Conservation (phyloP, 2,113 vertebrate genomes). For the Gambusia holbrooki region DNA sequence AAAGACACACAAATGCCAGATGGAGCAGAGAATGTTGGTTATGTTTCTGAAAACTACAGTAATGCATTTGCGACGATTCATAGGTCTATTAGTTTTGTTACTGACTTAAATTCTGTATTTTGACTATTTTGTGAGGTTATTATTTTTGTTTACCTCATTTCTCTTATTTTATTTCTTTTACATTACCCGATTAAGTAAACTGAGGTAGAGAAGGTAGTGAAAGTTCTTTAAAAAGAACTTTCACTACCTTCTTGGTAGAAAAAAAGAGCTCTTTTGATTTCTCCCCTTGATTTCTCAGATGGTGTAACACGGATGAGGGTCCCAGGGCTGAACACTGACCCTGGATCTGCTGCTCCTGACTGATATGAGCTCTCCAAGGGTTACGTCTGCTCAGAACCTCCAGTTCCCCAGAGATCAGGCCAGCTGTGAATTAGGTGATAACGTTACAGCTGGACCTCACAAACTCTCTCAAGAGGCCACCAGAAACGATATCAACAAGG, state of each 20-base stretch:
- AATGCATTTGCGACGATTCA: too few species aligned
- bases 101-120: too few species aligned
- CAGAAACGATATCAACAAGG: slow-evolving; percentile 2
- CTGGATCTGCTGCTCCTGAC: slow-evolving; percentile 40
- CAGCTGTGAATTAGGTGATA: slow-evolving; percentile 46
- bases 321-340: slow-evolving; percentile 21
- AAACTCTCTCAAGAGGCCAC: slow-evolving; percentile 5
- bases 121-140: too few species aligned
- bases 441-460: slow-evolving; percentile 30
- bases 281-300: background rate
- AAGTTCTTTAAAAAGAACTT: too few species aligned
- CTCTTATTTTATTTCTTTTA: too few species aligned
- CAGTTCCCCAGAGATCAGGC: slow-evolving; percentile 34
- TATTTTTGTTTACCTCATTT: too few species aligned
- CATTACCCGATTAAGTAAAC: too few species aligned
- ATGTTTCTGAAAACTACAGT: too few species aligned
- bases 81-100: too few species aligned
- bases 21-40: too few species aligned
- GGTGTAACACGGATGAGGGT: slow-evolving; percentile 28
- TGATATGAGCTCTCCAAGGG: slow-evolving; percentile 57
- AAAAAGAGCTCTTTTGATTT: slow-evolving; percentile 28
- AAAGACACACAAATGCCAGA: too few species aligned
- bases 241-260: too few species aligned
- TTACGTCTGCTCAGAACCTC: slow-evolving; percentile 24
- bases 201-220: background rate